Percentiles rank a stretch among this genome's conserved stretches.
Evolutionary conservation across 2,888 invertebrate genomes (phyloP).

Genomic region (Phytoseiulus persimilis): DNA sequence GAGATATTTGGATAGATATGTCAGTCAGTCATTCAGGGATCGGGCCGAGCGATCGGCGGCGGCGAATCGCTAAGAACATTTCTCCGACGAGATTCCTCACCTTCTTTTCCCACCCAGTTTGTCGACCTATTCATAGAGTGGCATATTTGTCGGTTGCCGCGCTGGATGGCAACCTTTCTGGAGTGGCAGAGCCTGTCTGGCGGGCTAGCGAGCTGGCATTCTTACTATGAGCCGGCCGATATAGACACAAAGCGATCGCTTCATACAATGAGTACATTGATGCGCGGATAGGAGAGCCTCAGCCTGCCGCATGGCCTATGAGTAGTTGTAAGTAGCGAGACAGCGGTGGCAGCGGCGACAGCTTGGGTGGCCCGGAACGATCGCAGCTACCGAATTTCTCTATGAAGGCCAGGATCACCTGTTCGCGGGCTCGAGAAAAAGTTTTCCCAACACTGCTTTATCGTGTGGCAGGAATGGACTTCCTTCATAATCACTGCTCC

Average conservation of each 20-base stretch:
- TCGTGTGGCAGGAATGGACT: too few species aligned
- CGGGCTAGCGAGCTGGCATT: background rate
- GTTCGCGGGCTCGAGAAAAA: background rate
- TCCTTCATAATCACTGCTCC: too few species aligned
- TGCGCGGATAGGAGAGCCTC: background rate
- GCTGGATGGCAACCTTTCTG: background rate
- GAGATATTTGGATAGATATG: background rate
- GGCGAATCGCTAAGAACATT: background rate
- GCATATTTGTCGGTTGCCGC: background rate
- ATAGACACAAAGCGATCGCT: background rate
- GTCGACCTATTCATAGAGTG: background rate
- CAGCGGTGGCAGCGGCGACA: background rate
- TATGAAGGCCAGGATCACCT: background rate
- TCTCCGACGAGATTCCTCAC: background rate
- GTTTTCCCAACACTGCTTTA: background rate
- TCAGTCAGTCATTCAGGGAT: background rate
- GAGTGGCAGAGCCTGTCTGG: background rate
- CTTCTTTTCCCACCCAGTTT: background rate
- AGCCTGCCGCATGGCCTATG: background rate
- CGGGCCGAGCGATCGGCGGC: background rate
- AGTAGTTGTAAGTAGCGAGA: background rate
- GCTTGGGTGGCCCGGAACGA: background rate
- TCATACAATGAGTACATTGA: slow-evolving; percentile 5
- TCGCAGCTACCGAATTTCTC: background rate
- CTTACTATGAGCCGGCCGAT: background rate